Percentiles rank a stretch among this genome's conserved stretches.
phyloP scores from a whole-genome alignment of 2,113 vertebrate species.

The Eolophus roseicapilla region DNA sequence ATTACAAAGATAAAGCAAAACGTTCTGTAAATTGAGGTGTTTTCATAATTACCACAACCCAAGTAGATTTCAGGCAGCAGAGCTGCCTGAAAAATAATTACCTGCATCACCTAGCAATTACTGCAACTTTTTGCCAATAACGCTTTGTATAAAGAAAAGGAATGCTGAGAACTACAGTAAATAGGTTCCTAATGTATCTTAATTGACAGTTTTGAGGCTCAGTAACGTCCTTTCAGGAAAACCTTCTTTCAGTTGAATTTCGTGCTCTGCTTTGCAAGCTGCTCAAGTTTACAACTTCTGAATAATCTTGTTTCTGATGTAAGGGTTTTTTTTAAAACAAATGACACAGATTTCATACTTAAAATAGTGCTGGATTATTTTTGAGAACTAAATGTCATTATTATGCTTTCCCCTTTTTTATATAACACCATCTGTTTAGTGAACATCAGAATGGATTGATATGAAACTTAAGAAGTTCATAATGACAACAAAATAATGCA shows the following conservation, averaged over 20 bases:
- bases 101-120: not conserved
- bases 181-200: not conserved
- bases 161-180: not conserved
- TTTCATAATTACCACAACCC: not conserved
- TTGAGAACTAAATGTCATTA: constrained; percentile 55
- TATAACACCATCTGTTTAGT: constrained; percentile 75
- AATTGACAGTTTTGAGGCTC: constrained; percentile 20
- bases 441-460: constrained; percentile 75
- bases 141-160: not conserved
- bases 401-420: constrained; percentile 52
- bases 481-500: constrained; percentile 71
- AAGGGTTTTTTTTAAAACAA: constrained; percentile 2
- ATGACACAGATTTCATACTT: constrained; percentile 38
- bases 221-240: not conserved
- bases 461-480: constrained; percentile 73
- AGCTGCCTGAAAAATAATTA: not conserved
- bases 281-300: constrained; percentile 30
- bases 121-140: not conserved
- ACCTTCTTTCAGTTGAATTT: constrained; percentile 13
- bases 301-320: constrained; percentile 11
- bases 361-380: constrained; percentile 32
- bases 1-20: not conserved
- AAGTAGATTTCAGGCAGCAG: constrained; percentile 14
- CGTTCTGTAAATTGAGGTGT: not conserved
- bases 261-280: constrained; percentile 7